phyloP scores from a whole-genome alignment of 2,797 vertebrate species.

The Antrozous pallidus region DNA sequence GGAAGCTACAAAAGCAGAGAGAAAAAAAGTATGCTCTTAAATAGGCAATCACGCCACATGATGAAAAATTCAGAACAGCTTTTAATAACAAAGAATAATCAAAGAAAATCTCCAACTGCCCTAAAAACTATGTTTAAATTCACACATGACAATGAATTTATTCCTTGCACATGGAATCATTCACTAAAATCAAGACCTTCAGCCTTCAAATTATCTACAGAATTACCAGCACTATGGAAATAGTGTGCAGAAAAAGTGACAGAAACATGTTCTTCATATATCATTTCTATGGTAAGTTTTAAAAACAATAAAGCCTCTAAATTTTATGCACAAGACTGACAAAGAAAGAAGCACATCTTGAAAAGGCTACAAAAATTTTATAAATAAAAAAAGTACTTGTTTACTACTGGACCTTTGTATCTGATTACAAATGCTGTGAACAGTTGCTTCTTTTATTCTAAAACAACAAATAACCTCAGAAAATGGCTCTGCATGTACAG shows the following conservation, averaged over 20 bases:
- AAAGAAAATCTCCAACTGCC: conserved; percentile 52
- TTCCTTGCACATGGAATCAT: background rate
- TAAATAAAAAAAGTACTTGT: background rate
- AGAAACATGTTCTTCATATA: background rate
- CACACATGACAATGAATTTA: conserved; percentile 23
- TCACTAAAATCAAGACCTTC: conserved; percentile 35
- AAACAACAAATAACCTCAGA: background rate
- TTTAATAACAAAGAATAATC: conserved; percentile 23
- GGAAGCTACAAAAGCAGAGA: conserved; percentile 78
- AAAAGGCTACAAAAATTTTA: background rate
- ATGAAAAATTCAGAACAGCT: conserved; percentile 68
- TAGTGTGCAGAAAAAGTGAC: background rate
- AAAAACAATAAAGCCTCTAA: conserved; percentile 8
- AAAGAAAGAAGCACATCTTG: background rate
- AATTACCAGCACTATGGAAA: conserved; percentile 41
- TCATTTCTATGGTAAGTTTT: background rate
- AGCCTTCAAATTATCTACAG: no score
- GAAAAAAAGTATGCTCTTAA: background rate
- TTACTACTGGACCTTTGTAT: background rate
- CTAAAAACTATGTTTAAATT: conserved; percentile 48
- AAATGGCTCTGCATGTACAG: background rate
- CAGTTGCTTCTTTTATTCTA: background rate
- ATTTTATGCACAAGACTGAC: background rate
- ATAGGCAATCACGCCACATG: conserved; percentile 43
- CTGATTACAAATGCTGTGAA: background rate